phyloP scores from a whole-genome alignment of 2,113 vertebrate genomes.

The Sinosuthora webbiana region DNA sequence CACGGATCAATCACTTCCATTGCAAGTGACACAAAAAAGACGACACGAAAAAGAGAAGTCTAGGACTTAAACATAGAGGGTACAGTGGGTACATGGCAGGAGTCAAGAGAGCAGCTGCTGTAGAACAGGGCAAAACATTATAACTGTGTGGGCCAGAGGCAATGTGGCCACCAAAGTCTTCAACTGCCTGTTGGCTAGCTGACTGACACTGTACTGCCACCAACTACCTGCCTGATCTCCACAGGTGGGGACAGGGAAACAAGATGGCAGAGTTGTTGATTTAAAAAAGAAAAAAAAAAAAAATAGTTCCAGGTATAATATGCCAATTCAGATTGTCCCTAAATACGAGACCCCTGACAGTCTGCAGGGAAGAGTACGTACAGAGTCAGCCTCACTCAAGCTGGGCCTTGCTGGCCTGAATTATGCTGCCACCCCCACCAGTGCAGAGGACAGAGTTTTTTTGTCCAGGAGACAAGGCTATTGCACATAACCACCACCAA shows the following conservation, averaged over 20 bases:
- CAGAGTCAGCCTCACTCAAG: background rate
- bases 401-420: background rate
- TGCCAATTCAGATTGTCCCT: background rate
- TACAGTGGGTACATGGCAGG: rapidly evolving
- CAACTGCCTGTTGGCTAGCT: background rate
- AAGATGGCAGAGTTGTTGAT: background rate
- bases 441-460: background rate
- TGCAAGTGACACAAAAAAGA: background rate
- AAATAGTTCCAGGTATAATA: background rate
- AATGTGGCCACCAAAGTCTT: background rate
- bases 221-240: background rate
- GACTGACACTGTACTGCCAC: background rate
- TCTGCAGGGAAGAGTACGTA: background rate
- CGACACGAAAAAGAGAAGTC: background rate
- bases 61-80: background rate
- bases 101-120: background rate
- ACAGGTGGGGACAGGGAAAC: background rate
- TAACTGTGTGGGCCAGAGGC: background rate
- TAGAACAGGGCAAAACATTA: background rate
- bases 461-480: background rate
- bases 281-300: background rate
- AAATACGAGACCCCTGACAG: background rate
- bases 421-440: background rate
- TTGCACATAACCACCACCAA: background rate
- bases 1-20: background rate